Base-by-base conservation (phyloP, 1,140 invertebrate species). In the Panonychus citri region DNA sequence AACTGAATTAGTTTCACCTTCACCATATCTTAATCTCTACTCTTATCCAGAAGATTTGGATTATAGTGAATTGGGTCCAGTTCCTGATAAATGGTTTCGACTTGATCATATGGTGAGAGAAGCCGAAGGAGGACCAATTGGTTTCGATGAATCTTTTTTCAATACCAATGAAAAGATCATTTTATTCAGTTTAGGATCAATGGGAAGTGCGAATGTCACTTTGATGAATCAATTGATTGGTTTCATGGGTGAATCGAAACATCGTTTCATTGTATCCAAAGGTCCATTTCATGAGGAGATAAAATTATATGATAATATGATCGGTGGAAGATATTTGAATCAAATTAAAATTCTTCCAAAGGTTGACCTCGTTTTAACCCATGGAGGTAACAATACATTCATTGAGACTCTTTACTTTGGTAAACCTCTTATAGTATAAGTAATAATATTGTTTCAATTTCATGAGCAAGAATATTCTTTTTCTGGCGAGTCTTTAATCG, bases 131-230 rank as follows among this genome's bases (percentile, higher is more conserved):
- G n/a, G 40, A 15, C 5, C 25, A 25, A 59, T 62, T 19, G 54
- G 43, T 21, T 19, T 55, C 8, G 58, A 51, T 1, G 52, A 53
- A 43, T 21, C 42, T 2, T 43, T 60, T 28, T 15, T 17, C 15
- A 37, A 39, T 19, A 25, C n/a, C 37, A 13, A 17, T 26, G 53
- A 30, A 15, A 59, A 59, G 43, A 21, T 60, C 3, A 60, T 60
- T 15, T 57, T 51, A 30, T 62, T 60, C 21, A 56, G 52, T 17
- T n/a, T 60, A 17, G 60, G 57, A 13, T 59, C 50, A 4, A 50
- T 61, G 58, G 56, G 64, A 61, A 61, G 48, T 63, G 17, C 27
- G 62, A 21, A 63, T 62, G 28, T 53, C 15, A 25, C 27, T 17
- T 26, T 53, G 52, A 53, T 53, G 52, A n/a, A 19, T 12, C 10